A percentile compares a stretch with the other conserved stretches of the same genome.
Conservation (phyloP, 2,113 vertebrate genomes). For the Eonycteris spelaea region DNA sequence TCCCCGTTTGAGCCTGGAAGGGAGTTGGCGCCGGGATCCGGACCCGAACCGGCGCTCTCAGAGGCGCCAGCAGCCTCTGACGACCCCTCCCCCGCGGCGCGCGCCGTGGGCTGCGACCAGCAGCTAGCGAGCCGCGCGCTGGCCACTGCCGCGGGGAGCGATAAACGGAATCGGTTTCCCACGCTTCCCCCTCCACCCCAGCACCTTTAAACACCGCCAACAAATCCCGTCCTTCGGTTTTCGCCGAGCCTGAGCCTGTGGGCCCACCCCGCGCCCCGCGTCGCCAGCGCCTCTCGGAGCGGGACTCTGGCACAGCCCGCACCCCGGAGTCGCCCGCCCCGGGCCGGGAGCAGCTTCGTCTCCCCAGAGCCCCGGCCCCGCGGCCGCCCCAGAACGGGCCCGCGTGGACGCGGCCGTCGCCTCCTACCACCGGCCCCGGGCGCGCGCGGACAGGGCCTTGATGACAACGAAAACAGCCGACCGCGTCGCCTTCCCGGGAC, state of each 20-base stretch:
- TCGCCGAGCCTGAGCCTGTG: rapidly evolving
- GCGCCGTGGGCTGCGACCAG: rapidly evolving
- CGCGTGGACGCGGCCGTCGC: neutral
- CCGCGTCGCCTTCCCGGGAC: rapidly evolving
- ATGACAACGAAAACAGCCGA: neutral
- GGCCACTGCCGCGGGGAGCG: neutral
- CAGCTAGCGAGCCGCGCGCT: too few species aligned
- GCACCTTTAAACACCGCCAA: neutral
- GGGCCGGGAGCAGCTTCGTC: neutral
- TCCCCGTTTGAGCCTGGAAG: neutral
- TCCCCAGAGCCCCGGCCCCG: neutral
- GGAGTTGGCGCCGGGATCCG: neutral
- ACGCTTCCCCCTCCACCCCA: neutral
- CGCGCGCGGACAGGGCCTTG: neutral
- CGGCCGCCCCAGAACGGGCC: neutral
- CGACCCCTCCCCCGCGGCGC: rapidly evolving
- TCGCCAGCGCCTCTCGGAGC: neutral
- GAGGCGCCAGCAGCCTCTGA: neutral
- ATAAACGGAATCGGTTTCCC: constrained; percentile 16
- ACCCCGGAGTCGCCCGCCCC: neutral
- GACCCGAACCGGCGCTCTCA: rapidly evolving
- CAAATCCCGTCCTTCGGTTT: neutral
- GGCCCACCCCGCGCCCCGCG: rapidly evolving
- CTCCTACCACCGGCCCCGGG: neutral
- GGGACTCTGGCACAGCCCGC: neutral